phyloP scores from a whole-genome alignment of 2,113 vertebrate species.

The Castor canadensis region DNA sequence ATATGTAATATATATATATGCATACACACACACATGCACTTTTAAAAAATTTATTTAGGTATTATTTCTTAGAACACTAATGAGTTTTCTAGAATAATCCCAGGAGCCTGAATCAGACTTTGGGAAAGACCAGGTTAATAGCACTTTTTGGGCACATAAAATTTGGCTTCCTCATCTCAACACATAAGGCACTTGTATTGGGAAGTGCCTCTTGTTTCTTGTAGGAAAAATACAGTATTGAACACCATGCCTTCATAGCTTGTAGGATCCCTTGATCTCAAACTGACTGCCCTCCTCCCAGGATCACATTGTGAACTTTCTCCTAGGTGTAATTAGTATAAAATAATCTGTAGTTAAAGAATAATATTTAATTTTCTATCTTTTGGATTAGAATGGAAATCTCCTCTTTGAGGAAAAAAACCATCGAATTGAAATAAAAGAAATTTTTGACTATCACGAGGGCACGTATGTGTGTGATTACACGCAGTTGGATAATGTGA shows the following conservation, averaged over 20 bases:
- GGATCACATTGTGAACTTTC: neutral
- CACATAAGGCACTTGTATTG: neutral
- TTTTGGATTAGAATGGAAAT: constrained; percentile 79
- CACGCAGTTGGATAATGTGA: constrained; percentile 64
- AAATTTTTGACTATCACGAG: constrained; percentile 72
- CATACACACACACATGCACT: neutral
- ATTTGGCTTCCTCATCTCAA: neutral
- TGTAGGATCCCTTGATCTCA: rapidly evolving
- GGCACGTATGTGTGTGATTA: constrained; percentile 88
- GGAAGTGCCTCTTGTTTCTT: neutral
- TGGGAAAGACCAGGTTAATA: neutral
- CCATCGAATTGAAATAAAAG: constrained; percentile 74
- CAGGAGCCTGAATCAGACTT: neutral
- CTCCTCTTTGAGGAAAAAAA: constrained; percentile 53
- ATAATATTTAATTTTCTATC: neutral
- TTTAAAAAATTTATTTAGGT: neutral
- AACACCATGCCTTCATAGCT: neutral
- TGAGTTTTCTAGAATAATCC: neutral
- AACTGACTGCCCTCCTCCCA: neutral
- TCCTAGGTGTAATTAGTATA: neutral
- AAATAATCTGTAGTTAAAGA: neutral
- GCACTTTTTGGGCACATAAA: neutral
- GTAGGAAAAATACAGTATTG: neutral
- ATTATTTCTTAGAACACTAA: neutral
- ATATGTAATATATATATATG: neutral